Base-by-base conservation (phyloP, 1,140 invertebrate genomes). In the Drosophila eugracilis region DNA sequence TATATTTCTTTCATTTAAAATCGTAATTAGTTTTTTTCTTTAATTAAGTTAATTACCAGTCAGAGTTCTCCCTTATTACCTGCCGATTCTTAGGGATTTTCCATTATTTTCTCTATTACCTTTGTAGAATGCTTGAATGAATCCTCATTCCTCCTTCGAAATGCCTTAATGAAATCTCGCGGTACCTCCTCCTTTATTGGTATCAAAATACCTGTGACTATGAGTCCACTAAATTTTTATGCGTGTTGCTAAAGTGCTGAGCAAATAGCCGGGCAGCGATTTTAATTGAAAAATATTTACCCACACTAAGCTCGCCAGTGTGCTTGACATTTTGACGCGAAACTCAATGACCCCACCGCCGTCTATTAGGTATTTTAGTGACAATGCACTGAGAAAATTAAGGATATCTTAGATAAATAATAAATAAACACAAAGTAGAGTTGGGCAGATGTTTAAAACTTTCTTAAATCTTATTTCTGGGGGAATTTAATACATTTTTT, bases 241-340 rank as follows among this genome's bases (percentile, higher is more conserved):
- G 81, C 81, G 78, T 77, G 77, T 60, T 58, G 47, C 73, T 54
- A 70, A 81, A 86, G 81, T 81, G 81, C 77, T 74, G 67, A 62
- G 73, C 77, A 86, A 85, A 85, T 85, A 85, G 63, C 73, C 58
- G 32, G 36, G 57, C 81, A 86, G 76, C 50, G 42, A 85, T 85
- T 85, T 86, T 85, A 85, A 85, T 85, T 85, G 81, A 85, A 85
- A 85, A 85, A 85, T 86, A 75, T 80, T 86, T 85, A 67, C 75
- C 59, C 76, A 54, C 57, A 66, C 58, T 65, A 70, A 62, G 71
- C 37, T 74, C 59, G 44, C 24, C 62, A 57, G 45, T 62, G 67
- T 76, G 72, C 75, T 85, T 85, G 80, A 85, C 80, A 79, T 76
- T 73, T 79, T 79, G 80, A 77, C 53, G 76, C 75, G 36, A 37